A percentile compares a stretch with the other conserved stretches of the same genome.
Conservation (phyloP, 2,797 vertebrate genomes). For the Gambusia yucatana region DNA sequence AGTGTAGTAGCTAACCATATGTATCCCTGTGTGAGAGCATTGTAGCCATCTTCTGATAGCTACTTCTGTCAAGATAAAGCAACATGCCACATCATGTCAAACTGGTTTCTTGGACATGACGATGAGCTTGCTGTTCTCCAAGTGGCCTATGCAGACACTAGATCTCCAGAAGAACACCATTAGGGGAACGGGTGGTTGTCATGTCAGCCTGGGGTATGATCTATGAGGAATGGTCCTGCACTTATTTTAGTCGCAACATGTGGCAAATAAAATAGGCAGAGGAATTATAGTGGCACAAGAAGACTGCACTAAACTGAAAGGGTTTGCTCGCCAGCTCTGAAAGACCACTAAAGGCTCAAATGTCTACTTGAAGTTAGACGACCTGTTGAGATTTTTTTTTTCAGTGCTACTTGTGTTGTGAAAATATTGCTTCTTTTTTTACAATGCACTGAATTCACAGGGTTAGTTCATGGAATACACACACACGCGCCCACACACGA, state of each 20-base stretch:
- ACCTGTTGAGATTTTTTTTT: constrained; percentile 47
- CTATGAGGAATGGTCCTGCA: not conserved
- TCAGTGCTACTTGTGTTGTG: constrained; percentile 57
- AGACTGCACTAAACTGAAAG: not conserved
- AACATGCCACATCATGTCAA: not conserved
- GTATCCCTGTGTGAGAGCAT: not conserved
- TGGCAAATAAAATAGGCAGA: not conserved
- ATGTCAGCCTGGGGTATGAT: not conserved
- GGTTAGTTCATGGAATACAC: constrained; percentile 52
- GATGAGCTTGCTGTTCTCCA: not conserved
- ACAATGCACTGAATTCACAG: constrained; percentile 56
- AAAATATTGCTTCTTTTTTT: constrained; percentile 60
- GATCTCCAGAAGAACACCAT: not conserved
- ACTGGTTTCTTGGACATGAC: not conserved
- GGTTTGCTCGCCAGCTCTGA: not conserved
- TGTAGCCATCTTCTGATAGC: not conserved
- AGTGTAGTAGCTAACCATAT: not conserved
- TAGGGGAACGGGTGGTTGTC: not conserved
- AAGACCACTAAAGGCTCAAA: constrained; percentile 19
- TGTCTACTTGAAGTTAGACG: constrained; percentile 48
- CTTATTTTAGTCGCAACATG: not conserved
- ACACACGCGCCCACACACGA: not conserved
- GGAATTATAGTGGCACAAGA: not conserved
- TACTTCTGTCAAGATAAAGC: not conserved
- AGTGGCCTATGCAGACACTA: not conserved